Evolutionary conservation across 2,888 invertebrate species (phyloP).

Genomic region (Drosophila glabriapex): DNA sequence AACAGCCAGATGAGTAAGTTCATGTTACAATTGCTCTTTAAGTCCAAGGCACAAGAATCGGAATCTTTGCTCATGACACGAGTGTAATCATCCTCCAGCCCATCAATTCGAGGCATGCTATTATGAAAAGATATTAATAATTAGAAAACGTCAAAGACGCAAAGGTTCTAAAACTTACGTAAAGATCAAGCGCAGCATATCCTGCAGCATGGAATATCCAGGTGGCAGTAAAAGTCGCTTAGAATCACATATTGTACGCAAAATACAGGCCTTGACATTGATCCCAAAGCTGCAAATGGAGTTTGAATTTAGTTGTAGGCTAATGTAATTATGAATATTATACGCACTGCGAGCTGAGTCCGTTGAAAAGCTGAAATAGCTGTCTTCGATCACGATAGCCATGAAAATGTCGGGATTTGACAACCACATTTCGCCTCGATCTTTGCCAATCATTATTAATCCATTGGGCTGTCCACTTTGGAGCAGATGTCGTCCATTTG

Average conservation of each 20-base stretch:
- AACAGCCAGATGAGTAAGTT: slow-evolving; percentile 64
- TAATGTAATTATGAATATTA: background rate
- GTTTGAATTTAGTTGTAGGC: background rate
- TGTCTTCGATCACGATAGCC: slow-evolving; percentile 82
- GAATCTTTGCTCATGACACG: slow-evolving; percentile 51
- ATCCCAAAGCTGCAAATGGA: slow-evolving; percentile 66
- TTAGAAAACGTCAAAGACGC: background rate
- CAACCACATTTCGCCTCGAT: background rate
- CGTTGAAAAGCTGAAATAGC: slow-evolving; percentile 76
- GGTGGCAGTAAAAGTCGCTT: slow-evolving; percentile 87
- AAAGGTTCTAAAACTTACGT: slow-evolving; percentile 85
- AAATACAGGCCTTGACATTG: slow-evolving; percentile 86
- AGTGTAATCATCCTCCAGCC: slow-evolving; percentile 60
- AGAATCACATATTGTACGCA: slow-evolving; percentile 90
- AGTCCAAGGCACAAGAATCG: slow-evolving; percentile 45
- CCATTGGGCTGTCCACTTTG: slow-evolving; percentile 56
- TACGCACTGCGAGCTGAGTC: slow-evolving; percentile 74
- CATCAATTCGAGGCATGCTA: slow-evolving; percentile 66
- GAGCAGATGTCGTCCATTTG: slow-evolving; percentile 68
- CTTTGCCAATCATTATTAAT: slow-evolving; percentile 13
- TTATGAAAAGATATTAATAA: background rate
- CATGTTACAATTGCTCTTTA: slow-evolving; percentile 67
- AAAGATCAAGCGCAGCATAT: slow-evolving; percentile 88
- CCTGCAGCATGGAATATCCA: slow-evolving; percentile 89
- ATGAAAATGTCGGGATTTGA: slow-evolving; percentile 59